phyloP scores from a whole-genome alignment of 2,888 invertebrate species.

The Clanis bilineata region DNA sequence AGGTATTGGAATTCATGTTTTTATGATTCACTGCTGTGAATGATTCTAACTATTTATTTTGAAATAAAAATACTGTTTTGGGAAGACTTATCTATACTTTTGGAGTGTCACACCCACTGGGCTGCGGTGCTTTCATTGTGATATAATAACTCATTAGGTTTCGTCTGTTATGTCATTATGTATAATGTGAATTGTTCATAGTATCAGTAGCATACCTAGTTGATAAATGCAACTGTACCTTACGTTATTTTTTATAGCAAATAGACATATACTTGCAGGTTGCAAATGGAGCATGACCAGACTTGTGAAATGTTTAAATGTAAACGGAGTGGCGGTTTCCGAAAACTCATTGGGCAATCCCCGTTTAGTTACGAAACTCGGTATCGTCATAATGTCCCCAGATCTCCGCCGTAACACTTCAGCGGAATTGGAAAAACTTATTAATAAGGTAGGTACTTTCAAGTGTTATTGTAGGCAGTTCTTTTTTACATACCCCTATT shows the following conservation, averaged over 20 bases:
- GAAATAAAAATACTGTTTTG: not conserved
- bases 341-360: slow-evolving; percentile 37
- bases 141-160: no score
- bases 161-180: not conserved
- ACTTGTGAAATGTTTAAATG: slow-evolving; percentile 62
- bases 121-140: no score
- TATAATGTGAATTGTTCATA: not conserved
- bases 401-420: not conserved
- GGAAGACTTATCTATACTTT: not conserved
- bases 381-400: slow-evolving; percentile 54
- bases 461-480: no score
- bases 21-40: not conserved
- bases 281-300: slow-evolving; percentile 59
- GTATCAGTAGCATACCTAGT: not conserved
- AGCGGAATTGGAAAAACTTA: not conserved
- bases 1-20: not conserved
- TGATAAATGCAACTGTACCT: not conserved
- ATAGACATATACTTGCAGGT: slow-evolving; percentile 37
- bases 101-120: no score
- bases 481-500: no score
- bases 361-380: slow-evolving; percentile 42
- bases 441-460: not conserved
- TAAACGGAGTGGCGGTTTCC: slow-evolving; percentile 65
- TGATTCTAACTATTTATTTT: not conserved
- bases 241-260: not conserved